Conservation (phyloP, 2,797 vertebrate genomes). For the Staurois parvus region DNA sequence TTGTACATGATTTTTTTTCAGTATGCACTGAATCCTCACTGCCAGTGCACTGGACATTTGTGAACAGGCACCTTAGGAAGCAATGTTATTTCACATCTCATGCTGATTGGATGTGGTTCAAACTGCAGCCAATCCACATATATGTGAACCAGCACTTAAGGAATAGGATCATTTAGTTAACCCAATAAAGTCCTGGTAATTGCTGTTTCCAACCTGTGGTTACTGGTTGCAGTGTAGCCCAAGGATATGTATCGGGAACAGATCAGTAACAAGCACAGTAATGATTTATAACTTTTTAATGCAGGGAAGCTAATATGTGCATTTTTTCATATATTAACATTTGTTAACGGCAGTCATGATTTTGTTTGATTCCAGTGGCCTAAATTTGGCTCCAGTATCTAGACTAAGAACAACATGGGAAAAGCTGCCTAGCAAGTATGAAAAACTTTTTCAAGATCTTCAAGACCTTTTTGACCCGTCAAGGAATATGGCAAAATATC, state of each 20-base stretch:
- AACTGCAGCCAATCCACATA: no score
- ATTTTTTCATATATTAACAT: not conserved
- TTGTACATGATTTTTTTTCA: no score
- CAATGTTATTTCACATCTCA: no score
- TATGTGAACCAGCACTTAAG: no score
- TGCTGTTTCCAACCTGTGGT: no score
- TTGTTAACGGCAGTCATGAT: not conserved
- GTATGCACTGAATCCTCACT: no score
- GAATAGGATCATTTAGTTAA: no score
- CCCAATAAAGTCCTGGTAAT: no score
- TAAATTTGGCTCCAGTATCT: conserved; percentile 96
- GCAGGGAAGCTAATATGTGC: not conserved
- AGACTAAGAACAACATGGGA: conserved; percentile 96
- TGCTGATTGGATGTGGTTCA: no score
- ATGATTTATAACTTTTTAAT: not conserved
- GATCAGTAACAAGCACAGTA: not conserved
- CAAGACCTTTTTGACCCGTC: conserved; percentile 98
- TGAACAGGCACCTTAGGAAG: no score
- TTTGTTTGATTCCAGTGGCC: conserved; percentile 78
- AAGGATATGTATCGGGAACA: not conserved
- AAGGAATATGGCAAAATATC: conserved; percentile 98
- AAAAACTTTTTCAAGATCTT: conserved; percentile 97
- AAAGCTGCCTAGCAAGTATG: conserved; percentile 97
- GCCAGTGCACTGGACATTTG: no score
- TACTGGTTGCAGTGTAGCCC: no score